phyloP scores from a whole-genome alignment of 2,888 invertebrate genomes.

The Epinotia bilunana region DNA sequence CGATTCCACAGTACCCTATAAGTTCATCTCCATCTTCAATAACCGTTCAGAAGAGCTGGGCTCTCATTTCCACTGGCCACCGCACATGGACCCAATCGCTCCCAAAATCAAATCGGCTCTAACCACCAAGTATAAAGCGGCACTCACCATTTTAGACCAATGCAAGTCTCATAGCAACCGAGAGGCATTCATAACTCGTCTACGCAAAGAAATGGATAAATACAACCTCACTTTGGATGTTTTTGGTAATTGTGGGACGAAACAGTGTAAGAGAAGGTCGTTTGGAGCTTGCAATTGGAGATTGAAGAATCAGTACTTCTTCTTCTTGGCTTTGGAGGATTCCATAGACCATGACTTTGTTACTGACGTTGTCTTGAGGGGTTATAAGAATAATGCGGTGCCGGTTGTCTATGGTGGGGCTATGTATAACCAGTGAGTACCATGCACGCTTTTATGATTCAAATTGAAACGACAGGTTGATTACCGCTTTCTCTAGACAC shows the following conservation, averaged over 20 bases:
- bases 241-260: slow-evolving; percentile 80
- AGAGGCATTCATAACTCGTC: slow-evolving; percentile 63
- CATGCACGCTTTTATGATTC: no score
- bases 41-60: slow-evolving; percentile 57
- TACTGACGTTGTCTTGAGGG: slow-evolving; percentile 79
- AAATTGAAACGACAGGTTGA: no score
- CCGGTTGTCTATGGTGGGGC: slow-evolving; percentile 88
- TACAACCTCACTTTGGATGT: slow-evolving; percentile 77
- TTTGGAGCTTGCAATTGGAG: slow-evolving; percentile 68
- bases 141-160: slow-evolving; percentile 69
- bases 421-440: slow-evolving; percentile 82
- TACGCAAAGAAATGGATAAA: slow-evolving; percentile 72
- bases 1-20: slow-evolving; percentile 65
- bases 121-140: slow-evolving; percentile 63
- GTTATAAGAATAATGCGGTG: slow-evolving; percentile 84
- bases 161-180: slow-evolving; percentile 64
- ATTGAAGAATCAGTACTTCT: slow-evolving; percentile 85
- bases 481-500: no score
- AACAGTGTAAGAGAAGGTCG: slow-evolving; percentile 60
- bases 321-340: slow-evolving; percentile 89
- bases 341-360: slow-evolving; percentile 84
- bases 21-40: slow-evolving; percentile 61
- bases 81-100: slow-evolving; percentile 56
- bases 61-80: slow-evolving; percentile 57
- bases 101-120: slow-evolving; percentile 54